Conservation (phyloP, 2,888 invertebrate genomes). For the Euplexia lucipara region DNA sequence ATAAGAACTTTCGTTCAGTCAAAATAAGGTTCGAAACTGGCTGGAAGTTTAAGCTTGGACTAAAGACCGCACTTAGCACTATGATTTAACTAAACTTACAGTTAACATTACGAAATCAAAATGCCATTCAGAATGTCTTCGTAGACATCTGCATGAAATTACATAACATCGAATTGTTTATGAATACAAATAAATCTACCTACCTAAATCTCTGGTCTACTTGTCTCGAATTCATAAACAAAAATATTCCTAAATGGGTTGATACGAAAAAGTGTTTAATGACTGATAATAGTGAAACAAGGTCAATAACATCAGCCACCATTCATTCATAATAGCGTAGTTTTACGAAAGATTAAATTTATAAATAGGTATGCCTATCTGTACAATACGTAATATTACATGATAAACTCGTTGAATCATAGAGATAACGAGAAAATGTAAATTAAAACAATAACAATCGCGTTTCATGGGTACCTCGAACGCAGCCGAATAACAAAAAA, state of each 20-base stretch:
- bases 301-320: conserved; percentile 71
- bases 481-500: conserved; percentile 27
- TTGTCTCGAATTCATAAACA: background rate
- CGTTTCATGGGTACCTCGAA: conserved; percentile 31
- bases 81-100: background rate
- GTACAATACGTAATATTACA: conserved; percentile 35
- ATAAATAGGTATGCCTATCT: conserved; percentile 42
- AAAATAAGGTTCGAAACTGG: too few species aligned
- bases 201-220: background rate
- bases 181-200: conserved; percentile 6
- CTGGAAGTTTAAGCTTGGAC: too few species aligned
- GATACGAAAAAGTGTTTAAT: conserved; percentile 34
- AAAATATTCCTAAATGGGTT: conserved; percentile 18
- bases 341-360: conserved; percentile 67
- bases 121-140: background rate
- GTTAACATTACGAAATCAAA: conserved; percentile 4
- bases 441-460: conserved; percentile 52
- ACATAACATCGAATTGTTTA: conserved; percentile 2
- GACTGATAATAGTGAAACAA: conserved; percentile 61
- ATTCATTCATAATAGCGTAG: conserved; percentile 74
- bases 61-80: background rate
- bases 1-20: too few species aligned
- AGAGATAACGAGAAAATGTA: conserved; percentile 50
- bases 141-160: conserved; percentile 7
- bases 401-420: conserved; percentile 56